Evolutionary conservation across 2,113 vertebrate genomes (phyloP).

Genomic region (Thalassarche chlororhynchos): DNA sequence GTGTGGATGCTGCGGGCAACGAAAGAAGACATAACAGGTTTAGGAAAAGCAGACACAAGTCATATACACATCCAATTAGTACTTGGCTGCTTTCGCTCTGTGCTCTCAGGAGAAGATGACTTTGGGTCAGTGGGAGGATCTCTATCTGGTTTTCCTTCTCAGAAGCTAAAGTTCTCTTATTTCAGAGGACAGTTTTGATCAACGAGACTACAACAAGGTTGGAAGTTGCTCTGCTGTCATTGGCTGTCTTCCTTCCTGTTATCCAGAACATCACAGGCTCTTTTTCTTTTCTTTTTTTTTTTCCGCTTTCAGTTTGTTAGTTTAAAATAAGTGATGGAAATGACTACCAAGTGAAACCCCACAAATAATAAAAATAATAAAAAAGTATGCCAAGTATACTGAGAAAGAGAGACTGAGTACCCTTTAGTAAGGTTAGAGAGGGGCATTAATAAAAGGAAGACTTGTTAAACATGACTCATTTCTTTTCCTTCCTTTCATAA

Average conservation of each 20-base stretch:
- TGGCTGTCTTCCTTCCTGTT: conserved; percentile 26
- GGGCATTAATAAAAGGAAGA: conserved; percentile 4
- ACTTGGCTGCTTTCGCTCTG: background rate
- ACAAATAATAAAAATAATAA: conserved; percentile 4
- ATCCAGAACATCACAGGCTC: background rate
- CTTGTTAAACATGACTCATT: background rate
- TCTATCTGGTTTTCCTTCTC: background rate
- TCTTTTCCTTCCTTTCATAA: background rate
- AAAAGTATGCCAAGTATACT: background rate
- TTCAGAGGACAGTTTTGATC: conserved; percentile 38
- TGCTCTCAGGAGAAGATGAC: background rate
- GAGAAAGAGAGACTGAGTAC: background rate
- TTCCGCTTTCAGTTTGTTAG: background rate
- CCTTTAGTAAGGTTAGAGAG: conserved; percentile 15
- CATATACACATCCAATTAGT: background rate
- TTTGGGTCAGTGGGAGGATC: background rate
- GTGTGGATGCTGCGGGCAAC: background rate
- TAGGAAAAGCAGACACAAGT: background rate
- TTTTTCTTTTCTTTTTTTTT: background rate
- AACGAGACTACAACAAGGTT: conserved; percentile 27
- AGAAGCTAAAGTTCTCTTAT: background rate
- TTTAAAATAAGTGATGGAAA: conserved; percentile 7
- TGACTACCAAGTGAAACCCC: background rate
- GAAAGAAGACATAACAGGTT: background rate
- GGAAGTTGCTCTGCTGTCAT: background rate